Conservation (phyloP, 2,888 invertebrate species). For the Oasisia sp. region DNA sequence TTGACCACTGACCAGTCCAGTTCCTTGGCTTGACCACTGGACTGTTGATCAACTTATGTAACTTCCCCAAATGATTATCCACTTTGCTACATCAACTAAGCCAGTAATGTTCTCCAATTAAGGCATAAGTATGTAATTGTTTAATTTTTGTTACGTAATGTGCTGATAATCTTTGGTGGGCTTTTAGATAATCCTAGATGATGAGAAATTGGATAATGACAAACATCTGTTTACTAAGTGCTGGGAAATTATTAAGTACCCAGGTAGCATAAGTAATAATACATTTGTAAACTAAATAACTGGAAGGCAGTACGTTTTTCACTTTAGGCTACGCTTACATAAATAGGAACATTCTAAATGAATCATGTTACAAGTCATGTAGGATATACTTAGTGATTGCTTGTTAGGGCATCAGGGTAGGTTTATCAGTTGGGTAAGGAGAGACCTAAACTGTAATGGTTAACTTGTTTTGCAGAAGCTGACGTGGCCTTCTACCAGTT, state of each 20-base stretch:
- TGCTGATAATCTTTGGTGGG: background rate
- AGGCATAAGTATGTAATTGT: background rate
- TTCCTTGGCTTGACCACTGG: background rate
- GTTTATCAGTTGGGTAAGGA: background rate
- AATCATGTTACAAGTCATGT: background rate
- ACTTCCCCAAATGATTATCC: background rate
- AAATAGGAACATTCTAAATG: background rate
- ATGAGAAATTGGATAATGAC: too few species aligned
- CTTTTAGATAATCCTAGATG: background rate
- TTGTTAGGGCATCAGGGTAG: background rate
- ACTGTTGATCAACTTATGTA: background rate
- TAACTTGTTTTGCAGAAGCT: background rate
- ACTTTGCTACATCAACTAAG: background rate
- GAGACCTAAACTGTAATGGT: background rate
- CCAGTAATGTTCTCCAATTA: constrained; percentile 1
- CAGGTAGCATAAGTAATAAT: background rate
- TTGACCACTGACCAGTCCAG: background rate
- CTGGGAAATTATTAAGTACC: background rate
- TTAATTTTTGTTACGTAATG: background rate
- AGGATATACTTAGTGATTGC: background rate
- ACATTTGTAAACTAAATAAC: background rate
- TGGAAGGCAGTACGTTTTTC: background rate
- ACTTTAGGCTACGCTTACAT: background rate
- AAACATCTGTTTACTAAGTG: too few species aligned
- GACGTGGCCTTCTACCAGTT: background rate